Base-by-base conservation (phyloP, 2,113 vertebrate genomes). In the Microtus montanus region DNA sequence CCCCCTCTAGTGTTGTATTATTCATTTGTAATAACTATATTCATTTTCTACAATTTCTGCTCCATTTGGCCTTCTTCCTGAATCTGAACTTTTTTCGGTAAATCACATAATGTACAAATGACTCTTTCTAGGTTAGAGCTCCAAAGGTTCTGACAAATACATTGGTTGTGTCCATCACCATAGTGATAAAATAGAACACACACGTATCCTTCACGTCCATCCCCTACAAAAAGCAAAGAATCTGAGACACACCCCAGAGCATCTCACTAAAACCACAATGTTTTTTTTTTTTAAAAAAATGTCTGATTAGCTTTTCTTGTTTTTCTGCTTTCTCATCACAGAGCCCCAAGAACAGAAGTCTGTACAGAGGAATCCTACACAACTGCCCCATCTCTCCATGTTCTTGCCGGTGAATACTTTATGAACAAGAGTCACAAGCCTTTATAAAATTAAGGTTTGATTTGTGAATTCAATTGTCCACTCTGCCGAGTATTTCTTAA, bases 11-110 rank as follows among this genome's bases (percentile, higher is more conserved):
- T 52, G 17, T 71, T 91, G 14, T 52, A 22, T 38, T 71, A 54
- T 28, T 61, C 33, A 79, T 85, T 84, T 77, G 14, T 63, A 52
- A 38, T 14, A 61, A 33, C 63, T 75, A 70, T 58, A 63, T 89
- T 70, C 22, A 80, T 85, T 95, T 77, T 63, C 66, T 92, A 64
- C 24, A 66, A 68, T 90, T 95, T 89, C 28, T 61, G n/a, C 92
- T 90, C 63, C 54, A 35, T 54, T 52, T 90, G 12, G 64, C 33
- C 20, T 87, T 61, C 8, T 68, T 87, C 30, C 22, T n/a, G 92
- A 68, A 54, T 17, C 38, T 89, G 24, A 49, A 24, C 38, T 26
- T 64, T 77, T 26, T 78, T 24, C 19, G 12, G 2, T 66, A 75
- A 66, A 17, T 63, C 11, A 92, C 12, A 33, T n/a, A 77, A 47